A percentile compares a stretch with the other conserved stretches of the same genome.
Evolutionary conservation across 1,140 invertebrate genomes (phyloP).

Genomic region (Oryctes rhinoceros): DNA sequence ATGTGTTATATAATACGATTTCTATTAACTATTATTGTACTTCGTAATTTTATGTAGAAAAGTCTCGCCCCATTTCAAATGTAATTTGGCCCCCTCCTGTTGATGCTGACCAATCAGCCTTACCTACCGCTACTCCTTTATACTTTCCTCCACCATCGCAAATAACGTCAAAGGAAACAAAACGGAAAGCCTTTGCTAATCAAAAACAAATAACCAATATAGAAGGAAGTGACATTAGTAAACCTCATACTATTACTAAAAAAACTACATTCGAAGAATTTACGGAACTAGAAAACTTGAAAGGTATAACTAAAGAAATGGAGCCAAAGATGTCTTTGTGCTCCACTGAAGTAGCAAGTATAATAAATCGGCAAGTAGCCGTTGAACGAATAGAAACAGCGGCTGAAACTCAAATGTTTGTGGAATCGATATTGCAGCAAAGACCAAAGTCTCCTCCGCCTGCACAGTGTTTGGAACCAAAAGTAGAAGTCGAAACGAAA

Average conservation of each 20-base stretch:
- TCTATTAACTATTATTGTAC: slow-evolving; percentile 42
- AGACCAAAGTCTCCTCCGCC: slow-evolving; percentile 52
- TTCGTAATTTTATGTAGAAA: slow-evolving; percentile 52
- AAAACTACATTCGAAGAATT: slow-evolving; percentile 41
- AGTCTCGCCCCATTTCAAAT: slow-evolving; percentile 66
- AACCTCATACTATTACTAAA: slow-evolving; percentile 41
- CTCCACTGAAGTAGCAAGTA: slow-evolving; percentile 56
- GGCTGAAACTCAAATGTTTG: slow-evolving; percentile 58
- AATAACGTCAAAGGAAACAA: slow-evolving; percentile 42
- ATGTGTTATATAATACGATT: slow-evolving; percentile 45
- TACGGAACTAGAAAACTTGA: slow-evolving; percentile 48
- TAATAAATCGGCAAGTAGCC: slow-evolving; percentile 54
- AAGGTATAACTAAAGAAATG: slow-evolving; percentile 36
- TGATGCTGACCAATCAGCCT: slow-evolving; percentile 56
- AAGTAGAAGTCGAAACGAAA: slow-evolving; percentile 38
- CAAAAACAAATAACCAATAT: not conserved
- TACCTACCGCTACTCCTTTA: slow-evolving; percentile 57
- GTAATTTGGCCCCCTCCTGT: slow-evolving; percentile 70
- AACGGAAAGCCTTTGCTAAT: not conserved
- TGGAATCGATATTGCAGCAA: slow-evolving; percentile 56
- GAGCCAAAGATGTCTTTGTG: slow-evolving; percentile 54
- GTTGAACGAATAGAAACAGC: slow-evolving; percentile 59
- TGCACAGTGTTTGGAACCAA: not conserved
- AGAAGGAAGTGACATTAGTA: slow-evolving; percentile 30
- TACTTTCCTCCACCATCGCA: slow-evolving; percentile 58